Base-by-base conservation (phyloP, 2,888 invertebrate genomes). In the Selenia dentaria region DNA sequence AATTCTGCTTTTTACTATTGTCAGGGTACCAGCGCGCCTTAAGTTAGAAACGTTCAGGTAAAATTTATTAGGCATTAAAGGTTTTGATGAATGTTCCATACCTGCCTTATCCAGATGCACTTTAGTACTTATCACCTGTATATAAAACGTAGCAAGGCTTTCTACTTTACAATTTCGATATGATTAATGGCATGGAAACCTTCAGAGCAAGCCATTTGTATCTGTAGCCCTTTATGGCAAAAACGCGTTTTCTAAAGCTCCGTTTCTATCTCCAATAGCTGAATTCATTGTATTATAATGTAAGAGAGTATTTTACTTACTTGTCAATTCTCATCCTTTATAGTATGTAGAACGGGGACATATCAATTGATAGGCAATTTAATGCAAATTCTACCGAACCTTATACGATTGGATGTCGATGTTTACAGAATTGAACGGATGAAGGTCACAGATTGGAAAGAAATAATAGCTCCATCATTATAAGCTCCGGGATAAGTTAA, bases 351-450 rank as follows among this genome's bases (percentile, higher is more conserved):
- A 79, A 76, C 75, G 70, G 70, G 82, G 75, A 70, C 77, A 69
- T 63, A 75, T 79, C 75, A 72, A 78, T 78, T 77, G 79, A 76
- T 67, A 74, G 66, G 57, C 74, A 80, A 82, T 83, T 82, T 78
- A 72, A 79, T 79, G 72, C 70, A 71, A 79, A 77, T 74, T 62
- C 57, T 58, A 59, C 61, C 50, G 63, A 60, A 64, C 70, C 71
- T 72, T 74, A 72, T 72, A 71, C 62, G 65, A 67, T 68, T 63
- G 62, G 46, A 61, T 51, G 54, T 56, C 63, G 54, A 62, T 57
- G 49, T 61, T 37, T 35, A 16, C 16, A 16, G 16, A 16, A 16
- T 16, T 3, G 16, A 16, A 4, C 2, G 16, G 16, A 16, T 16
- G 4, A 4, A 16, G 16, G 16, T 16, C 2, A 4, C 16, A 16